Percentiles rank a stretch among this genome's conserved stretches.
phyloP scores from a whole-genome alignment of 2,888 invertebrate species.

The Anodontia alba region DNA sequence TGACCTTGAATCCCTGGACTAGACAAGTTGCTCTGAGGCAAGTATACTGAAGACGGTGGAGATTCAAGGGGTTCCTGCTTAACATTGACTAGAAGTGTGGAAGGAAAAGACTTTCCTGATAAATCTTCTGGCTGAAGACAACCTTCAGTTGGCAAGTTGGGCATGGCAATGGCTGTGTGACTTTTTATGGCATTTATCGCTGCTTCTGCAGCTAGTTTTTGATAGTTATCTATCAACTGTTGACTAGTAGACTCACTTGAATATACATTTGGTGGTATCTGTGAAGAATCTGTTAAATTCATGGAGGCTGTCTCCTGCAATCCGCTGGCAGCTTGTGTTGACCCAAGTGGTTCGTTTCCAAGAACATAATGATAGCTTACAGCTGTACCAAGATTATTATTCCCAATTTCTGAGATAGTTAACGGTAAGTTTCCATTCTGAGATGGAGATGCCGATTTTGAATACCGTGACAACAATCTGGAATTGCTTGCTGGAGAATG shows the following conservation, averaged over 20 bases:
- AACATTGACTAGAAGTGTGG: slow-evolving; percentile 66
- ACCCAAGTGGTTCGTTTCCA: slow-evolving; percentile 27
- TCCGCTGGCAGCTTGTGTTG: background rate
- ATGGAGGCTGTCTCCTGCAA: background rate
- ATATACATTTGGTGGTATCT: background rate
- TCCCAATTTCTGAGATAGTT: slow-evolving; percentile 44
- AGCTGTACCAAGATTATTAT: slow-evolving; percentile 11
- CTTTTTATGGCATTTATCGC: slow-evolving; percentile 22
- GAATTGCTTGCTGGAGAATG: background rate
- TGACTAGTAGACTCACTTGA: slow-evolving; percentile 38
- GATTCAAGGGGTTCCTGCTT: slow-evolving; percentile 62
- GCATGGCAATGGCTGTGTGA: slow-evolving; percentile 29
- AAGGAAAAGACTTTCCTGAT: slow-evolving; percentile 48
- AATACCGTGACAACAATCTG: background rate
- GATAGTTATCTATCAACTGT: slow-evolving; percentile 34
- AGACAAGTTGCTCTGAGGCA: slow-evolving; percentile 21
- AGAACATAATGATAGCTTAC: slow-evolving; percentile 59
- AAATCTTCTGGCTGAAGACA: slow-evolving; percentile 29
- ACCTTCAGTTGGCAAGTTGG: slow-evolving; percentile 24
- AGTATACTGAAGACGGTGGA: background rate
- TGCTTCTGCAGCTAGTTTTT: slow-evolving; percentile 6
- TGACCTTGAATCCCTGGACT: slow-evolving; percentile 32
- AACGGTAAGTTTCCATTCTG: slow-evolving; percentile 13
- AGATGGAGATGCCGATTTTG: background rate
- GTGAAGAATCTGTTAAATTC: slow-evolving; percentile 1